Evolutionary conservation across 92 coral and sea anemone species (phyloP).

Genomic region (Epizoanthus stellaris): DNA sequence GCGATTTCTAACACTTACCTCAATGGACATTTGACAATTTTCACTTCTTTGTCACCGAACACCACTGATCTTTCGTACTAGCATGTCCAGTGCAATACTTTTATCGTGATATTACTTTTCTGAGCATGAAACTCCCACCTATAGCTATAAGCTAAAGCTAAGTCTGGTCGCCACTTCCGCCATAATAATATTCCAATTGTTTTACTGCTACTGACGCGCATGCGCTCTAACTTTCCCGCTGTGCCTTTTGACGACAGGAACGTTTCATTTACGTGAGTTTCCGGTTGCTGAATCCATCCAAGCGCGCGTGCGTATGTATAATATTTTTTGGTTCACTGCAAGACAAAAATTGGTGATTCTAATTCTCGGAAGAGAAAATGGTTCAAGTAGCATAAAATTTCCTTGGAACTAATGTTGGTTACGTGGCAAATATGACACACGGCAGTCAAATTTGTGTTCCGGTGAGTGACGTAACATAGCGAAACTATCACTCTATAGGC

Average conservation of each 20-base stretch:
- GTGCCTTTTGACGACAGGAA: constrained; percentile 1
- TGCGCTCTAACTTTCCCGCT: constrained; percentile 20
- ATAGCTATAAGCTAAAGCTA: constrained; percentile 9
- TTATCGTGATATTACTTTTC: constrained; percentile 8
- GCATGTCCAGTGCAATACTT: constrained; percentile 23
- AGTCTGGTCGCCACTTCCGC: constrained; percentile 44
- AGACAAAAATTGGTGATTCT: no score
- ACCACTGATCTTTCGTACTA: not conserved
- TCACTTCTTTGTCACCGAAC: constrained; percentile 7
- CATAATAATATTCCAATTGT: constrained; percentile 48
- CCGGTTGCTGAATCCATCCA: constrained; percentile 24
- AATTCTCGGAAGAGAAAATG: no score
- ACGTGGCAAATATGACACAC: no score
- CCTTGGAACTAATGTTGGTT: no score
- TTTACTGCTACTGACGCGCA: not conserved
- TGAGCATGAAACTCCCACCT: constrained; percentile 2
- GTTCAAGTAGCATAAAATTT: no score
- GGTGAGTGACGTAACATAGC: no score
- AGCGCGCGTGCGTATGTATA: no score
- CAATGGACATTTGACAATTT: constrained; percentile 37
- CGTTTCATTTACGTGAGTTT: constrained; percentile 21
- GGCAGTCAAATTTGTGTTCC: no score
- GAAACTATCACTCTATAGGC: no score
- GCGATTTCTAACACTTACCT: constrained; percentile 16
- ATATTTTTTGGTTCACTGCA: no score